Base-by-base conservation (phyloP, 1,140 invertebrate genomes). In the Eurosta solidaginis region DNA sequence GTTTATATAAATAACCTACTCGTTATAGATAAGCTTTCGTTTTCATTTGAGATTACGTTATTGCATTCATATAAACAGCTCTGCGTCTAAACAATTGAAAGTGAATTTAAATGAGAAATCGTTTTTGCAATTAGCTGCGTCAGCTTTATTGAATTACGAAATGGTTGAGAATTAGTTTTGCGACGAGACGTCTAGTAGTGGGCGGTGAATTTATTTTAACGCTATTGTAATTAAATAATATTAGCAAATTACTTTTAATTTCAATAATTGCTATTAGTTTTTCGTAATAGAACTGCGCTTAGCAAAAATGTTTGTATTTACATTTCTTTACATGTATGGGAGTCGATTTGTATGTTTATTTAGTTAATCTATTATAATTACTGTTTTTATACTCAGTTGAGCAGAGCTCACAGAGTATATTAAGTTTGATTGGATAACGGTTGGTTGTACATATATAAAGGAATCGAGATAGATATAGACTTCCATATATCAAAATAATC, bases 101-200 rank as follows among this genome's bases (percentile, higher is more conserved):
- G 59, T 68, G 59, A 68, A 36, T 68, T n/a, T n/a, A n/a, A n/a
- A 40, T 36, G 59, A 33, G 59, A 40, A 68, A 59, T 59, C n/a
- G 59, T 33, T 22, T 40, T 59, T 68, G n/a, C 33, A 42, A 36
- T 40, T 17, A 40, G 29, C 33, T 68, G 9, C 36, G 33, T 42
- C 20, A 68, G 59, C 59, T 14, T n/a, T n/a, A 40, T 42, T 27
- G 25, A 68, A 42, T 68, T 10, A n/a, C 59, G 14, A 68, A 63
- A 33, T 33, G n/a, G n/a, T n/a, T n/a, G 33, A 14, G 54, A 63
- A 63, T 52, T n/a, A 52, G 17, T 36, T n/a, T n/a, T 63, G 29
- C 12, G 27, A 17, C 27, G 27, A 6, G n/a, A 3, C 45, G 14
- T 12, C 3, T n/a, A 47, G 14, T 4, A 22, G 20, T 3, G 49